phyloP scores from a whole-genome alignment of 2,888 invertebrate genomes.

The Allygus modestus region DNA sequence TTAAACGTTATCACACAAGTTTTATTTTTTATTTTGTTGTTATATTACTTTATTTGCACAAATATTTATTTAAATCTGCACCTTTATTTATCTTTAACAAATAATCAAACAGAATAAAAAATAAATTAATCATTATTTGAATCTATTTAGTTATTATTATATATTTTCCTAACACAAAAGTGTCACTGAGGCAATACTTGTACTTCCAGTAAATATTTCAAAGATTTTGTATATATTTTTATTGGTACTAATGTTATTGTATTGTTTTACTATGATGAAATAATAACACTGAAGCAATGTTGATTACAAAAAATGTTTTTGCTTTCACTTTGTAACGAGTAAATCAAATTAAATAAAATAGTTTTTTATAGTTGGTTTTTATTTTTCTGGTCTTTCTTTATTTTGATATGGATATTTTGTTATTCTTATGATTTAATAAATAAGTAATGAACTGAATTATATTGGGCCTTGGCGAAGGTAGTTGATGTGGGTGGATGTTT shows the following conservation, averaged over 20 bases:
- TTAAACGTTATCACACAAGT: background rate
- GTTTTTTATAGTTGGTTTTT: constrained; percentile 24
- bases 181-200: constrained; percentile 32
- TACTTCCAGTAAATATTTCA: constrained; percentile 38
- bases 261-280: constrained; percentile 1
- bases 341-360: constrained; percentile 34
- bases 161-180: background rate
- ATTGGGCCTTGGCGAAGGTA: background rate
- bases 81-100: background rate
- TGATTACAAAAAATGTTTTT: constrained; percentile 7
- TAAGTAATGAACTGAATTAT: background rate
- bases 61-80: constrained; percentile 22
- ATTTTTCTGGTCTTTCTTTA: constrained; percentile 13
- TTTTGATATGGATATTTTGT: background rate
- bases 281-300: constrained; percentile 45
- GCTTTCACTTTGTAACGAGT: constrained; percentile 11
- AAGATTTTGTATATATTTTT: constrained; percentile 20
- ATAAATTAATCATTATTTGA: background rate
- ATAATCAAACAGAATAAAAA: background rate
- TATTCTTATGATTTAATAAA: background rate
- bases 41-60: constrained; percentile 14
- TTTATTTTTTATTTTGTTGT: background rate
- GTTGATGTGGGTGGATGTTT: background rate
- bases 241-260: constrained; percentile 15
- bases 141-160: background rate